Base-by-base conservation (phyloP, 2,113 vertebrate genomes). In the Ammodytes marinus region DNA sequence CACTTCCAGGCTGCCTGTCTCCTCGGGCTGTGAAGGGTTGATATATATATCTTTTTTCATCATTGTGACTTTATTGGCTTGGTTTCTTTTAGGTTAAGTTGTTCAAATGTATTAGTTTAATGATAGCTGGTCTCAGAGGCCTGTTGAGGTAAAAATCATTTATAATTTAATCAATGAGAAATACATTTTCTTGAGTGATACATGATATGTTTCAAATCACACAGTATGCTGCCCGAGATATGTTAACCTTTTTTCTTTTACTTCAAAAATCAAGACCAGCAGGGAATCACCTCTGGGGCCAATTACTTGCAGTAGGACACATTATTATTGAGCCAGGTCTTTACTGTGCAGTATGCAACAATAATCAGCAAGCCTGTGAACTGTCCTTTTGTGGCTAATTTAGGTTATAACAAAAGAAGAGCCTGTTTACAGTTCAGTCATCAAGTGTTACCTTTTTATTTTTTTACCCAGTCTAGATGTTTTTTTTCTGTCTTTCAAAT, bases 21-120 rank as follows among this genome's bases (percentile, higher is more conserved):
- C 96, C 3, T 91, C 94, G 0, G 94, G 93, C 42, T 96, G 96
- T 79, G 95, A 96, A 72, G 94, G 96, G 95, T 82, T 0, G 1
- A 60, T 8, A n/a, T 75, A 12, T 8, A 15, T 39, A 8, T 17
- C 4, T 61, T 15, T 74, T 66, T 35, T 50, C 11, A 49, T 57
- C 7, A 27, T 15, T 15, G 4, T 71, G 10, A 5, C 17, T 37
- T 7, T 54, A 15, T 42, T 78, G 27, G 7, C 14, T 64, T 42
- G 5, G 9, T 19, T n/a, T 77, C 3, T 14, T 63, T 72, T 55
- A 6, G 0, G 15, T 46, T 8, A 17, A 45, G 2, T 2, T 42
- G 37, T 46, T 35, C 17, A 57, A 50, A 37, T 46, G 0, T 27
- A 43, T 40, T 55, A 4, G 37, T 65, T 6, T 14, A 3, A 60